Evolutionary conservation across 2,797 vertebrate species (phyloP).

Genomic region (Catamblyrhynchus diadema): DNA sequence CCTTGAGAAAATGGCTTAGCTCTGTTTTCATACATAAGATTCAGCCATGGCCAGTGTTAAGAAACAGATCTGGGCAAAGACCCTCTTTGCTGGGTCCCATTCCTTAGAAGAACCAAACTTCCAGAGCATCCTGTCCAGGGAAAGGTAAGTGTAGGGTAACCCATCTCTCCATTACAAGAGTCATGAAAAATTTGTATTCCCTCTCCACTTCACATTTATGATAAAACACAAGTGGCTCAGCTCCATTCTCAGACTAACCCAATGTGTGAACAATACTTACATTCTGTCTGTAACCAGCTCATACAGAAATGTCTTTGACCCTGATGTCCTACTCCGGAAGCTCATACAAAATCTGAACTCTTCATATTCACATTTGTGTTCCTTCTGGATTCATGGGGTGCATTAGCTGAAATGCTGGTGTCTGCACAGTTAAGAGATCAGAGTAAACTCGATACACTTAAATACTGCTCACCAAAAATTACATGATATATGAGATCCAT

Average conservation of each 20-base stretch:
- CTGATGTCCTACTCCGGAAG: neutral
- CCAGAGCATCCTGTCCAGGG: neutral
- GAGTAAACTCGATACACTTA: neutral
- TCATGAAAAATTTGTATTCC: neutral
- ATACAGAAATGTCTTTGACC: neutral
- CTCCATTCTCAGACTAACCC: neutral
- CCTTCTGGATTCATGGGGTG: neutral
- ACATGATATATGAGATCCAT: neutral
- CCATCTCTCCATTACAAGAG: neutral
- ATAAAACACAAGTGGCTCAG: neutral
- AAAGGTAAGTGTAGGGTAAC: neutral
- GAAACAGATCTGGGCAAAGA: neutral
- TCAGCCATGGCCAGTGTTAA: neutral
- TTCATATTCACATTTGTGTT: neutral
- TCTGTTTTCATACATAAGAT: neutral
- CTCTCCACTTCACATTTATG: neutral
- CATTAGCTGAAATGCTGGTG: neutral
- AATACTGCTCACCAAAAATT: neutral
- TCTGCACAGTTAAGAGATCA: neutral
- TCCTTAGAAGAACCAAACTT: neutral
- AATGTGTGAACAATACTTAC: accelerated
- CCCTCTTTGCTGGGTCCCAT: neutral
- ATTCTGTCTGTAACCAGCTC: neutral
- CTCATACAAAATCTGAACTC: neutral
- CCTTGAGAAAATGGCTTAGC: neutral